Conservation (phyloP, 2,797 vertebrate genomes). For the Chloroceryle inda region DNA sequence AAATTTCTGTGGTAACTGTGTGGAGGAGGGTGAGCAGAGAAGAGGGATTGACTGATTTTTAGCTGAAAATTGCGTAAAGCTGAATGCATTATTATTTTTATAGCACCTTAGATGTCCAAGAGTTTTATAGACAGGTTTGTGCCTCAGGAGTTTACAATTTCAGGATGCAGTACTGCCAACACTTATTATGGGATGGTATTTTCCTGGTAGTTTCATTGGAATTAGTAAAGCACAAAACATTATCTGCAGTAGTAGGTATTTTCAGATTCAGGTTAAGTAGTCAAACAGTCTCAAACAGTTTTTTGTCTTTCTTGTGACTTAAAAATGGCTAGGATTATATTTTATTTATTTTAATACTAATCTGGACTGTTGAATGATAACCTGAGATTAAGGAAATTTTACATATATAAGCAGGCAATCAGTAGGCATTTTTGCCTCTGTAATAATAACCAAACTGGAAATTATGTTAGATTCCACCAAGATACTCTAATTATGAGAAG, state of each 20-base stretch:
- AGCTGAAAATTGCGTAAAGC: slow-evolving; percentile 44
- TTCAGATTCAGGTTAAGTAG: not conserved
- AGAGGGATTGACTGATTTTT: slow-evolving; percentile 22
- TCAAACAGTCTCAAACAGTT: not conserved
- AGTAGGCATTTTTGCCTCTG: not conserved
- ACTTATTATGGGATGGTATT: not conserved
- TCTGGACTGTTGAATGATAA: not conserved
- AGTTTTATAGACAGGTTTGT: slow-evolving; percentile 54
- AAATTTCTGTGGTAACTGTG: slow-evolving; percentile 35
- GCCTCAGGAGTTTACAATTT: slow-evolving; percentile 41
- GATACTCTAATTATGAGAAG: not conserved
- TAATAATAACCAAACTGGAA: not conserved
- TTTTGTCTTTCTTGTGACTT: not conserved
- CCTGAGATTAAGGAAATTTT: not conserved
- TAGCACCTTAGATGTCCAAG: slow-evolving; percentile 37
- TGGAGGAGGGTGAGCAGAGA: not conserved
- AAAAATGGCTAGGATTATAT: not conserved
- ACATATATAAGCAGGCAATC: not conserved
- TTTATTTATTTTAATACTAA: not conserved
- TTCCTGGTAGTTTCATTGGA: slow-evolving; percentile 12
- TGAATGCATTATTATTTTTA: slow-evolving; percentile 52
- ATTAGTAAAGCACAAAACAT: not conserved
- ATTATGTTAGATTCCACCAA: not conserved
- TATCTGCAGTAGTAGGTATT: not conserved
- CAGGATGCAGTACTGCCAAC: not conserved